Evolutionary conservation across 2,888 invertebrate species (phyloP).

Genomic region (Drosophila mayaguana): DNA sequence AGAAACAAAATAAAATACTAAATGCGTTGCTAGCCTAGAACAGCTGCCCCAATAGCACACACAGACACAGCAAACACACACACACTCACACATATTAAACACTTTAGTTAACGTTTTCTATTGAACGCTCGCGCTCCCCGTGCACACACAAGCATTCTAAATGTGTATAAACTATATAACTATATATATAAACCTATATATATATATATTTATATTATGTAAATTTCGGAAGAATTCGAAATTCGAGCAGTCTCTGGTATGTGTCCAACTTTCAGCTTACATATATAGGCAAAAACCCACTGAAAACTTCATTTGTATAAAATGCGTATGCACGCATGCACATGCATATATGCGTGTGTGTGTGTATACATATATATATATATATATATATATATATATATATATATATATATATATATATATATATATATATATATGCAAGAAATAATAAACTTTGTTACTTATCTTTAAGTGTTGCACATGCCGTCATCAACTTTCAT

Average conservation of each 20-base stretch:
- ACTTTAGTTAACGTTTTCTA: slow-evolving; percentile 44
- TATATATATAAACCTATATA: slow-evolving; percentile 15
- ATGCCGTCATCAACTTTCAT: slow-evolving; percentile 65
- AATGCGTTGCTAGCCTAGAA: slow-evolving; percentile 55
- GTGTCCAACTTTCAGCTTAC: slow-evolving; percentile 44
- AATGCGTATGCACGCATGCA: slow-evolving; percentile 1
- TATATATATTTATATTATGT: slow-evolving; percentile 19
- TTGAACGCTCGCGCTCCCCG: slow-evolving; percentile 34
- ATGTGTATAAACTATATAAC: slow-evolving; percentile 52
- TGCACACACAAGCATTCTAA: slow-evolving; percentile 38
- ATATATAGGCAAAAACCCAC: slow-evolving; percentile 38
- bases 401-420: background rate
- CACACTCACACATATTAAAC: slow-evolving; percentile 11
- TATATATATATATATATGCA: slow-evolving; percentile 32
- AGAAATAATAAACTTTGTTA: slow-evolving; percentile 66
- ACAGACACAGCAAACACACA: slow-evolving; percentile 21
- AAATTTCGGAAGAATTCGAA: slow-evolving; percentile 33
- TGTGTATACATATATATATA: slow-evolving; percentile 17
- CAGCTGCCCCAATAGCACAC: slow-evolving; percentile 44
- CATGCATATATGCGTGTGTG: background rate
- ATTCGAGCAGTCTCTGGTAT: slow-evolving; percentile 42
- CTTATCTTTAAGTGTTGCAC: slow-evolving; percentile 79
- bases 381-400: slow-evolving; percentile 12
- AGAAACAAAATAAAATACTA: slow-evolving; percentile 19
- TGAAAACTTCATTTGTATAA: slow-evolving; percentile 43